Percentiles rank a stretch among this genome's conserved stretches.
Evolutionary conservation across 2,888 invertebrate species (phyloP).

Genomic region (Parasteatoda lunata): DNA sequence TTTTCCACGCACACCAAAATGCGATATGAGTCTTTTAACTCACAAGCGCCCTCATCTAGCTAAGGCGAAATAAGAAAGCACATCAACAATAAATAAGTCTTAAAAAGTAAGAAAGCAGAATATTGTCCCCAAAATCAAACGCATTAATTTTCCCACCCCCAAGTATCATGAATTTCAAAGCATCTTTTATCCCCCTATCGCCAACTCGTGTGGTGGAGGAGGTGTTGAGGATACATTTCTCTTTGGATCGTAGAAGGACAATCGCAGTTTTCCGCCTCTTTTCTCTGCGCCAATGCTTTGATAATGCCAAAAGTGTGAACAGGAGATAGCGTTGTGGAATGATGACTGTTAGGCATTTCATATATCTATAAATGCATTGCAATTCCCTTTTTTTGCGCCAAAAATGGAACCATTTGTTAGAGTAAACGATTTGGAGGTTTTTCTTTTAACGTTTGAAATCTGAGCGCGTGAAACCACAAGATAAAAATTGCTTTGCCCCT

Average conservation of each 20-base stretch:
- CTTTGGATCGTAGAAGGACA: background rate
- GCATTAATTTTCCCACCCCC: slow-evolving; percentile 63
- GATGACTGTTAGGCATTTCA: slow-evolving; percentile 42
- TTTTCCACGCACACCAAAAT: background rate
- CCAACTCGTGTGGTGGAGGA: background rate
- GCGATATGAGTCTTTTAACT: background rate
- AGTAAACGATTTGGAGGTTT: slow-evolving; percentile 32
- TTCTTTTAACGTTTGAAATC: slow-evolving; percentile 64
- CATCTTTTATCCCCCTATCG: slow-evolving; percentile 23
- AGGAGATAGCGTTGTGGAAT: slow-evolving; percentile 61
- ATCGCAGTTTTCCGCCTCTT: slow-evolving; percentile 30
- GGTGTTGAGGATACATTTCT: slow-evolving; percentile 2
- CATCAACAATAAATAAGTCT: slow-evolving; percentile 48
- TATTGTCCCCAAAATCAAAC: slow-evolving; percentile 36
- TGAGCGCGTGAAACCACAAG: slow-evolving; percentile 62
- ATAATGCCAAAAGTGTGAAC: slow-evolving; percentile 69
- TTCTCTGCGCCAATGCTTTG: slow-evolving; percentile 43
- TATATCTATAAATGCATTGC: slow-evolving; percentile 39
- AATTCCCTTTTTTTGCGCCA: slow-evolving; percentile 12
- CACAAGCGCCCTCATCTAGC: background rate
- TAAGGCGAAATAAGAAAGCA: background rate
- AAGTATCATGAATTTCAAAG: slow-evolving; percentile 69
- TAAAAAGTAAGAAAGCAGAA: background rate
- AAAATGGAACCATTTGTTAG: slow-evolving; percentile 58
- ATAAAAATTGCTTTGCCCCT: slow-evolving; percentile 44